Base-by-base conservation (phyloP, 2,888 invertebrate species). In the Oligia fasciuncula region DNA sequence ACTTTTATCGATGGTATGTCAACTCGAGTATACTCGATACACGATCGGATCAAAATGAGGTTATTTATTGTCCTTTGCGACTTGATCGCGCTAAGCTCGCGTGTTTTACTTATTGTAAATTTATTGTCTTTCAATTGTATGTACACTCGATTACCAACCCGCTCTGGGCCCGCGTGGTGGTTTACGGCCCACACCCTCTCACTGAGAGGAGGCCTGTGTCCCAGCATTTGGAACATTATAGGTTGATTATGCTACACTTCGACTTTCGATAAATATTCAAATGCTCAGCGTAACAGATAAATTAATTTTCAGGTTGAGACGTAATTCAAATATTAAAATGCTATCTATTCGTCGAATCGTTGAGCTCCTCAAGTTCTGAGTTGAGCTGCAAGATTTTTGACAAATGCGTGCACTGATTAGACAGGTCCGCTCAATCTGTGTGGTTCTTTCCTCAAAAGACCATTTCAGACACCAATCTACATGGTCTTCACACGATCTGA, bases 1-100 rank as follows among this genome's bases (percentile, higher is more conserved):
- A 87, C 91, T 89, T 91, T 91, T 92, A 92, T 91, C 91, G 90
- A 90, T 91, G 86, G 81, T 81, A 91, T 87, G 91, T 89, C 91
- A 89, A 85, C 82, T 88, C 83, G 80, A 84, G 86, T 85, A 80
- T 76, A 80, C 73, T 67, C 85, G 85, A 88, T 88, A 79, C 84
- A 81, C 89, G 90, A 91, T 91, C 86, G 73, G 84, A 87, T 90
- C 90, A 91, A 90, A 90, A 90, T 87, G 89, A 89, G 87, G 89
- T 92, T 91, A 92, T 92, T 91, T 92, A 92, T 92, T 86, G 89
- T 89, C 80, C 85, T 88, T 78, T 81, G 87, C 85, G 88, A 89
- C 68, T 89, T 88, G 85, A 86, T 88, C 85, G 91, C 84, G 85
- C 80, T 86, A 88, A 88, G 80, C 85, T 90, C 87, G 85, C 85